Percentiles rank a stretch among this genome's conserved stretches.
Conservation (phyloP, 2,888 invertebrate genomes). For the Salpingus planirostris region DNA sequence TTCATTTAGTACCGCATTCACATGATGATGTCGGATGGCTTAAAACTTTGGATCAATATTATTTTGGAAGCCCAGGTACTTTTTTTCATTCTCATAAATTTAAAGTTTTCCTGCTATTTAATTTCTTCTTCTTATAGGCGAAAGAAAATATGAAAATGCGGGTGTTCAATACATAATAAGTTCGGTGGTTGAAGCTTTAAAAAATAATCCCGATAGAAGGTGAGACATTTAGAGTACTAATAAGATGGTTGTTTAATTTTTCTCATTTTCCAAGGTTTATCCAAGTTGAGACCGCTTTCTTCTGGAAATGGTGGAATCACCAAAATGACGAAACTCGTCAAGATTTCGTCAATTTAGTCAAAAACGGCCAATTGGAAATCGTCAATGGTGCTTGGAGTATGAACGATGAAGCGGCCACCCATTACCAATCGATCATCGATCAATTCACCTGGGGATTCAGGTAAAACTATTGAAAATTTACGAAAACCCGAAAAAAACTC, state of each 20-base stretch:
- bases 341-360: slow-evolving; percentile 50
- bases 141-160: slow-evolving; percentile 2
- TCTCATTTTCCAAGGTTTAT: too few species aligned
- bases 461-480: too few species aligned
- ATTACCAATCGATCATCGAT: slow-evolving; percentile 62
- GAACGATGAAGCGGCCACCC: slow-evolving; percentile 57
- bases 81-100: too few species aligned
- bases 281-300: slow-evolving; percentile 71
- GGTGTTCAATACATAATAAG: slow-evolving; percentile 77
- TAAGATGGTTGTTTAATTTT: too few species aligned
- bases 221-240: too few species aligned
- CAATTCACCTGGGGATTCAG: slow-evolving; percentile 62
- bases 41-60: too few species aligned
- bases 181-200: slow-evolving; percentile 66
- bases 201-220: slow-evolving; percentile 59
- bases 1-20: too few species aligned
- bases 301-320: slow-evolving; percentile 73
- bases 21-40: too few species aligned
- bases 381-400: slow-evolving; percentile 54
- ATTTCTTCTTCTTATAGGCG: too few species aligned
- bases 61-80: too few species aligned
- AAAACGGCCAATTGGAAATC: slow-evolving; percentile 52
- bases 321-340: slow-evolving; percentile 48
- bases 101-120: too few species aligned
- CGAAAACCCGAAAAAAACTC: too few species aligned